Evolutionary conservation across 2,797 vertebrate genomes (phyloP).

Genomic region (Trachurus trachurus): DNA sequence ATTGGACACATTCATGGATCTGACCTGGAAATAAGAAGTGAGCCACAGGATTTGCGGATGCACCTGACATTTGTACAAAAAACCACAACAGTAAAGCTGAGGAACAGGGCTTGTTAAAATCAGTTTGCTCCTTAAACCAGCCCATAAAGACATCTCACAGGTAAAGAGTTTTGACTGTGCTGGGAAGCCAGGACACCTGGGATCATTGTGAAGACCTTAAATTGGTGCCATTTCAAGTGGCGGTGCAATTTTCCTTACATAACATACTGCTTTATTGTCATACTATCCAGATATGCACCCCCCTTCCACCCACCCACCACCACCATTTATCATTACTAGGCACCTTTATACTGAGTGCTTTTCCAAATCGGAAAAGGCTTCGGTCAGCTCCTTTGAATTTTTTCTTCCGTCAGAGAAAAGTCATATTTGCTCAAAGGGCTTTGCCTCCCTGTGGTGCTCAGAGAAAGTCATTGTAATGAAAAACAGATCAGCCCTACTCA

Average conservation of each 20-base stretch:
- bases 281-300: conserved; percentile 44
- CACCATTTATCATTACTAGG: conserved; percentile 31
- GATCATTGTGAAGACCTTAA: conserved; percentile 29
- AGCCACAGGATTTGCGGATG: background rate
- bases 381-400: conserved; percentile 57
- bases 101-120: conserved; percentile 22
- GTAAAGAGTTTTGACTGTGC: conserved; percentile 32
- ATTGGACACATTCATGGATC: conserved; percentile 12
- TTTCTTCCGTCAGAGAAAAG: conserved; percentile 44
- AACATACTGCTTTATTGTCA: conserved; percentile 36
- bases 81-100: background rate
- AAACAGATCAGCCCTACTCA: conserved; percentile 58
- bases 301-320: background rate
- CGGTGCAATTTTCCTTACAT: conserved; percentile 9
- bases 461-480: conserved; percentile 66
- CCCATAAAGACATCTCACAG: conserved; percentile 24
- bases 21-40: conserved; percentile 10
- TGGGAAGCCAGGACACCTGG: conserved; percentile 18
- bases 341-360: conserved; percentile 34
- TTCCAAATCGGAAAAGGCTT: conserved; percentile 57
- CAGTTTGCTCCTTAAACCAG: conserved; percentile 26
- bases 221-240: conserved; percentile 38
- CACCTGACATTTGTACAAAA: conserved; percentile 21
- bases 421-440: conserved; percentile 62
- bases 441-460: conserved; percentile 43